phyloP scores from a whole-genome alignment of 2,797 vertebrate species.

The Scomberomorus guttatus region DNA sequence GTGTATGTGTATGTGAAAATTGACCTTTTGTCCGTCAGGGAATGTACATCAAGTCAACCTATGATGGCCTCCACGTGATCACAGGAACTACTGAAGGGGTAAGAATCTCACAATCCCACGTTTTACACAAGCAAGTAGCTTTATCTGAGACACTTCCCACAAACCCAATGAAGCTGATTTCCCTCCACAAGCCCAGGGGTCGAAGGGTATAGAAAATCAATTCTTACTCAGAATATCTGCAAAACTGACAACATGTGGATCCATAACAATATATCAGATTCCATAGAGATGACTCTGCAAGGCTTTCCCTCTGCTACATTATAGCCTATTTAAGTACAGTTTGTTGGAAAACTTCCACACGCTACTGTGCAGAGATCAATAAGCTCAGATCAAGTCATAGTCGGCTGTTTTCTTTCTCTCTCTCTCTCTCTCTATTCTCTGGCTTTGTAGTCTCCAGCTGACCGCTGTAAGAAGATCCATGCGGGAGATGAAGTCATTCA shows the following conservation, averaged over 20 bases:
- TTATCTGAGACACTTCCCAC: background rate
- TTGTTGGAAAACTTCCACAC: constrained; percentile 45
- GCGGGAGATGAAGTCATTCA: constrained; percentile 99
- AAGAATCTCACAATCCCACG: constrained; percentile 61
- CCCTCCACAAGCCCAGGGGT: background rate
- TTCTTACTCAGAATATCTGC: background rate
- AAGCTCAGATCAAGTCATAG: constrained; percentile 51
- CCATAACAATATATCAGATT: constrained; percentile 17
- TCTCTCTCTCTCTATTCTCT: constrained; percentile 38
- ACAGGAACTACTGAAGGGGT: constrained; percentile 97
- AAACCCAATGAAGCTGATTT: constrained; percentile 26
- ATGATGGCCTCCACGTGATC: constrained; percentile 95
- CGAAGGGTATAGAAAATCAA: background rate
- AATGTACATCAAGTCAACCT: constrained; percentile 97
- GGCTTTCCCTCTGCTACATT: background rate
- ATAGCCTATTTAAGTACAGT: constrained; percentile 31
- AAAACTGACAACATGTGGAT: constrained; percentile 26
- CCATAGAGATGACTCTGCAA: constrained; percentile 16
- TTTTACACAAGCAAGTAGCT: background rate
- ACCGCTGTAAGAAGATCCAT: constrained; percentile 99
- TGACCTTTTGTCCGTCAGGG: constrained; percentile 80
- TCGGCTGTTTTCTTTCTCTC: constrained; percentile 20
- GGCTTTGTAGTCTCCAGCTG: constrained; percentile 93
- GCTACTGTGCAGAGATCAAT: constrained; percentile 57
- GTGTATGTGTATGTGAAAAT: too few relatives aligned